These are phyloP conservation scores for Augochlorella aurata DNA, from an alignment of 2,888 invertebrate genomes.

Conservation along the genomic window DNA sequence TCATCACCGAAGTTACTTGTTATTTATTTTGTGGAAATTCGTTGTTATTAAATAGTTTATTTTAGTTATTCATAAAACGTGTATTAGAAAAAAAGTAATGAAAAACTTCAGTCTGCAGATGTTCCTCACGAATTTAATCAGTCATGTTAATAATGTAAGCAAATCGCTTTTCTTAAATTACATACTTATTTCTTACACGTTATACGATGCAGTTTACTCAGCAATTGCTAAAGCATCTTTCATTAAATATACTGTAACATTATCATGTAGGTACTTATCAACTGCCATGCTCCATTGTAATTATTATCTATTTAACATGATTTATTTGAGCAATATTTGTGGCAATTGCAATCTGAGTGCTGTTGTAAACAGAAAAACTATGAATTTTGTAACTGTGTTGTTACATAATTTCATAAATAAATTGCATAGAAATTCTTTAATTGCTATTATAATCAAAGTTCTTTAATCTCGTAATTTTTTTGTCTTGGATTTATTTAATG, in stretches of 20 bases:
- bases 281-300: neutral
- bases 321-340: neutral
- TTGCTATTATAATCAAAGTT: neutral
- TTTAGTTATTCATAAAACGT: neutral
- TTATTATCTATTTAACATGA: neutral
- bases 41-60: constrained; percentile 7
- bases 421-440: neutral
- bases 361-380: neutral
- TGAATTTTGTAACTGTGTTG: neutral
- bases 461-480: neutral
- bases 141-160: neutral
- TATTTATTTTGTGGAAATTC: constrained; percentile 15
- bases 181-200: neutral
- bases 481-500: neutral
- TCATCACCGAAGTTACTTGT: constrained; percentile 10
- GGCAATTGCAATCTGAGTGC: neutral
- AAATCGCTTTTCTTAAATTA: neutral
- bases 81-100: neutral
- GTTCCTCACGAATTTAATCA: neutral
- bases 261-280: neutral
- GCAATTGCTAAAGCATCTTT: neutral
- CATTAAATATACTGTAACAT: neutral
- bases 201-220: neutral
- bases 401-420: constrained; percentile 6
- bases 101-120: constrained; percentile 5